Percentiles rank a stretch among this genome's conserved stretches.
phyloP scores from a whole-genome alignment of 2,113 vertebrate genomes.

The Arothron firmamentum region DNA sequence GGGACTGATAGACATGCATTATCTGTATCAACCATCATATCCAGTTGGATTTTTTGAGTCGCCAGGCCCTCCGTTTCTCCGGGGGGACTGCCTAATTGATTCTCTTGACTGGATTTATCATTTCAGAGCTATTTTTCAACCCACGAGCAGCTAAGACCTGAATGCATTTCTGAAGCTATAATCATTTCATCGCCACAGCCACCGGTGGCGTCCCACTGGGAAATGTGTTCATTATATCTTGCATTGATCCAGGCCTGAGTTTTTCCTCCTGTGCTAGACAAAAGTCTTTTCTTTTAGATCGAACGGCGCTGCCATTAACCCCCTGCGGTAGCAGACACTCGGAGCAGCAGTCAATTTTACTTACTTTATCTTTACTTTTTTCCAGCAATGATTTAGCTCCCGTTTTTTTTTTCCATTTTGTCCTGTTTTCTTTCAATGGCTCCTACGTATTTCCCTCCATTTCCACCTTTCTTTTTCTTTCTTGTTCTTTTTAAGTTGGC shows the following conservation, averaged over 20 bases:
- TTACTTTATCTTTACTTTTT: slow-evolving; percentile 29
- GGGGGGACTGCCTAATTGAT: slow-evolving; percentile 37
- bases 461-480: slow-evolving; percentile 26
- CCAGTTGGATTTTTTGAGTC: slow-evolving; percentile 9
- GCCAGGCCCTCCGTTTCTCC: background rate
- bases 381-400: slow-evolving; percentile 36
- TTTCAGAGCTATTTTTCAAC: background rate
- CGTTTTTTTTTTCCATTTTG: slow-evolving; percentile 31
- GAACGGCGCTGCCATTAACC: slow-evolving; percentile 24
- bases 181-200: slow-evolving; percentile 40
- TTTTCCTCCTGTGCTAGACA: slow-evolving; percentile 33
- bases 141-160: slow-evolving; percentile 3
- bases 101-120: slow-evolving; percentile 13
- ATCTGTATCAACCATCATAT: slow-evolving; percentile 8
- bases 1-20: background rate
- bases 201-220: slow-evolving; percentile 35
- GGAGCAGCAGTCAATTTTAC: slow-evolving; percentile 32
- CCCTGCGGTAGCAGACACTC: slow-evolving; percentile 35
- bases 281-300: slow-evolving; percentile 47
- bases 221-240: slow-evolving; percentile 55
- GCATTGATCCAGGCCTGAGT: slow-evolving; percentile 57
- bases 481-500: slow-evolving; percentile 1
- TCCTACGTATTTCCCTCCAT: slow-evolving; percentile 19
- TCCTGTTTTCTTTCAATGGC: slow-evolving; percentile 26
- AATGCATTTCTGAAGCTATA: slow-evolving; percentile 56